Conservation (phyloP, 2,113 vertebrate species). For the Chionis minor region DNA sequence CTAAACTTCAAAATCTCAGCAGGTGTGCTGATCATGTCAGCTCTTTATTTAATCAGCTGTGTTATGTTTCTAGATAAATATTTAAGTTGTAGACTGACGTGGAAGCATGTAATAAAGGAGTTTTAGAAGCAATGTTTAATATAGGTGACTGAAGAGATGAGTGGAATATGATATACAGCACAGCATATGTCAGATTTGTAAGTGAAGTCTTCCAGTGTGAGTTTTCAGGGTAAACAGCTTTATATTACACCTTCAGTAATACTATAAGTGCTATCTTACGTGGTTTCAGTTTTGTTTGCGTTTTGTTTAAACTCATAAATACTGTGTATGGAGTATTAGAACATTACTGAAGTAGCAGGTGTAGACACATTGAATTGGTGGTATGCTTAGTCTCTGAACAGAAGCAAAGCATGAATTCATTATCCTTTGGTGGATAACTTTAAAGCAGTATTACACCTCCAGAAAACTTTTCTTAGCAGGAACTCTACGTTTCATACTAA, state of each 20-base stretch:
- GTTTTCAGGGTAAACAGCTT: background rate
- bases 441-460: background rate
- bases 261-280: background rate
- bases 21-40: background rate
- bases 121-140: background rate
- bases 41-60: background rate
- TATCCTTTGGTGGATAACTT: background rate
- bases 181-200: background rate
- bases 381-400: background rate
- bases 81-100: background rate
- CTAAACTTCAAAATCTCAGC: background rate
- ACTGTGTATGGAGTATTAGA: background rate
- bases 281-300: background rate
- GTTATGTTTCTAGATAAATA: slow-evolving; percentile 7
- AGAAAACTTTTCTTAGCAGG: background rate
- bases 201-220: background rate
- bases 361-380: background rate
- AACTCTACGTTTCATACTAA: background rate
- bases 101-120: background rate
- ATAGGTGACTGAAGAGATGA: background rate
- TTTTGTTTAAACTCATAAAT: background rate
- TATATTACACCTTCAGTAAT: background rate
- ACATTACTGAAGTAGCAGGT: background rate
- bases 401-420: background rate
- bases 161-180: background rate